phyloP scores from a whole-genome alignment of 2,888 invertebrate species.

The Cheilosia urbana region DNA sequence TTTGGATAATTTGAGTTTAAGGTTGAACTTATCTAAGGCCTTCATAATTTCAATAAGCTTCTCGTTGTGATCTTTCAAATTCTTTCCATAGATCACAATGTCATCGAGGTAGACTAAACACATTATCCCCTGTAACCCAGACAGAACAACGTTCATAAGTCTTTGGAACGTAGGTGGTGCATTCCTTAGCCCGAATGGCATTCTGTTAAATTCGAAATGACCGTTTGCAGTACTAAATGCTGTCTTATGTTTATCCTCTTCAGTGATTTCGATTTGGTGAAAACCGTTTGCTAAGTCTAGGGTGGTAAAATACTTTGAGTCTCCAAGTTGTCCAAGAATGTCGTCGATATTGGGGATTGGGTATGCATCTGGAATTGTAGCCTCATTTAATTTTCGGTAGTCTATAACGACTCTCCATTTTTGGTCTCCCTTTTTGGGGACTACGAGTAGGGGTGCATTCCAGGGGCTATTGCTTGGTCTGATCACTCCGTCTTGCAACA shows the following conservation, averaged over 20 bases:
- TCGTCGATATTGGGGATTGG: constrained; percentile 7
- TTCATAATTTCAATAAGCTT: constrained; percentile 6
- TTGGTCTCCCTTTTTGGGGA: constrained; percentile 9
- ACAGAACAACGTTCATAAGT: constrained; percentile 27
- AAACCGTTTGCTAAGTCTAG: constrained; percentile 11
- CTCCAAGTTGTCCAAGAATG: constrained; percentile 10
- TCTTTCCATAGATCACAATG: constrained; percentile 13
- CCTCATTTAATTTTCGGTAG: constrained; percentile 20
- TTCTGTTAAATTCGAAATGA: constrained; percentile 20
- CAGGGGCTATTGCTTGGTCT: constrained; percentile 25
- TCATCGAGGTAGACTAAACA: constrained; percentile 30
- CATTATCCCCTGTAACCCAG: background rate
- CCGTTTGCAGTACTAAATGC: constrained; percentile 13
- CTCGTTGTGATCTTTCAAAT: constrained; percentile 9
- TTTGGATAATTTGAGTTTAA: constrained; percentile 14
- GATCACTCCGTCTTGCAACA: constrained; percentile 11
- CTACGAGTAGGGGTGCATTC: constrained; percentile 8
- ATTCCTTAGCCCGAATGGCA: constrained; percentile 25
- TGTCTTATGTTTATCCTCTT: constrained; percentile 23
- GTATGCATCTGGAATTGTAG: constrained; percentile 14
- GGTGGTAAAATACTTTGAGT: constrained; percentile 15
- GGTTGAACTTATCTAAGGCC: constrained; percentile 7
- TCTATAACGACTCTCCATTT: constrained; percentile 29
- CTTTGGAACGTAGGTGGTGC: constrained; percentile 24
- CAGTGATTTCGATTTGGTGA: constrained; percentile 21